Evolutionary conservation across 2,113 vertebrate genomes (phyloP), one percentile per base, ranked within the genome.

Genomic region (Stegastes partitus): DNA sequence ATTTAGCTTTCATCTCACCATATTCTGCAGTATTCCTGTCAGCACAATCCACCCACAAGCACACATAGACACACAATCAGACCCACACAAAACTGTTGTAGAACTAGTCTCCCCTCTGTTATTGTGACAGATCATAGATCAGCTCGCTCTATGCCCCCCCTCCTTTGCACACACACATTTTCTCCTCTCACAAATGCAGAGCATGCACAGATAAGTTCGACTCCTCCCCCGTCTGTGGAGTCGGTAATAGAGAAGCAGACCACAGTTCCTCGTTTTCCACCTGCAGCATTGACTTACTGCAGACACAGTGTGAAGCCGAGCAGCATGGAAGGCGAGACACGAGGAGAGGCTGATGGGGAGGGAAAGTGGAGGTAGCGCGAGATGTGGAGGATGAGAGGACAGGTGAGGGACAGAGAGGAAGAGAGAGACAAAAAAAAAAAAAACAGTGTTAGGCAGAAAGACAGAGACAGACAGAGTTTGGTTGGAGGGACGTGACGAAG

Each of bases 401-500:
- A 26, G 37, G 23, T 55, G 79, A 69, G 31, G 45, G 66, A 80
- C 22, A 39, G 19, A 37, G 50, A 2, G 25, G 25, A 28, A 11
- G 45, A 50, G 15, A 79, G 37, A 67, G 42, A 75, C 65, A 42
- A 39, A 19, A 45, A 50, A 2, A 42, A 39, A 19, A 45, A 50
- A 2, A 49, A 11, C 19, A 14, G 9, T 64, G 55, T 55, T 34
- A 21, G 44, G 56, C 3, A 76, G 62, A 54, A 15, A 58, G 39
- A 62, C 42, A 59, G 49, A 50, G 31, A 28, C 18, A 54, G 25
- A 28, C 21, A 37, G 44, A 68, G 75, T 59, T 82, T 62, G 55
- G 70, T 68, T 71, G 78, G 74, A 74, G 76, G 69, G 66, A 73
- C 70, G 65, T 42, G 74, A 79, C 75, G 87, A 77, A 65, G 74